Conservation (phyloP, 2,113 vertebrate species). For the Thinocorus orbignyianus region DNA sequence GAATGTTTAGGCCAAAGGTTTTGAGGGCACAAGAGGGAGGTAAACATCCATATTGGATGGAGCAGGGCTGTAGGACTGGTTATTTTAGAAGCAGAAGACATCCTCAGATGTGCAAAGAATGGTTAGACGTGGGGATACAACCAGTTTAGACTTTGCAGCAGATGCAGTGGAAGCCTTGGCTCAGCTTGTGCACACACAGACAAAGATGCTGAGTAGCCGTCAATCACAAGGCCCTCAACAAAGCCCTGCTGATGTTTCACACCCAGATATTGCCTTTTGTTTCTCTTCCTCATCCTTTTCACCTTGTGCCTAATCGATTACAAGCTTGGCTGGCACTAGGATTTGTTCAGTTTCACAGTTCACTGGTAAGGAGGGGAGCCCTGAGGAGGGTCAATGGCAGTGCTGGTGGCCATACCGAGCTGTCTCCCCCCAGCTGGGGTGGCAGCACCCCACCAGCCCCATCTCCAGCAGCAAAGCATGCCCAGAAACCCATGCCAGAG, state of each 20-base stretch:
- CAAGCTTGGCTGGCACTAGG: neutral
- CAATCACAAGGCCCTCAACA: neutral
- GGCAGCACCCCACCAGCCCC: neutral
- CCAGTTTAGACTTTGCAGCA: neutral
- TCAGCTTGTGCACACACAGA: neutral
- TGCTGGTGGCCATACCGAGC: too few relatives aligned
- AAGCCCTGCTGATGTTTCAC: neutral
- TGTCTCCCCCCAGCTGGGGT: neutral
- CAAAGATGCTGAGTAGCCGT: neutral
- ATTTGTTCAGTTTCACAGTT: neutral
- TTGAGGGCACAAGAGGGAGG: neutral
- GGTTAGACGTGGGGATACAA: neutral
- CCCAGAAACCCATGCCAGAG: fast-evolving
- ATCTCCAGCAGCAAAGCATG: neutral
- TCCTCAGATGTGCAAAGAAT: fast-evolving
- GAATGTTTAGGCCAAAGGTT: neutral
- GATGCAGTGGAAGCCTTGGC: neutral
- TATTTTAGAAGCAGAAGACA: neutral
- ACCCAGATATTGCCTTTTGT: neutral
- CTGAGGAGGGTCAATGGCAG: fast-evolving
- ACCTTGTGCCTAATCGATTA: neutral
- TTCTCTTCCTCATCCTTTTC: neutral
- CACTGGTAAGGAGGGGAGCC: neutral
- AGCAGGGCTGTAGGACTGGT: neutral
- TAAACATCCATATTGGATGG: fast-evolving